Evolutionary conservation across 1,140 invertebrate genomes (phyloP).

Genomic region (Hypothenemus hampei): DNA sequence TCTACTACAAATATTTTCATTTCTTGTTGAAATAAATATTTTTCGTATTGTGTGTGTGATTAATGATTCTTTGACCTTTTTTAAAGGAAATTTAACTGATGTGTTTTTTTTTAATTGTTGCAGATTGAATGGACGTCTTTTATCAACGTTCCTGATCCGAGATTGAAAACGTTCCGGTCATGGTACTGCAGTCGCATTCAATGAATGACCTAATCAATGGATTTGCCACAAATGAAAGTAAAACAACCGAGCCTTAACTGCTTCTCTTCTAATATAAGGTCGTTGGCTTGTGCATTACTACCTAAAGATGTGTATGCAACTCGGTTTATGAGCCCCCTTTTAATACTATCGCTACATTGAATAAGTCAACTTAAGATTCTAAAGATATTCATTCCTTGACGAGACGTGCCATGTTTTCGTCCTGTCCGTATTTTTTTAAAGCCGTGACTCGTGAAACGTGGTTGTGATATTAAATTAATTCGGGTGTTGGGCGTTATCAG

Average conservation of each 20-base stretch:
- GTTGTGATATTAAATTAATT: constrained; percentile 26
- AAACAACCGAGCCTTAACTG: constrained; percentile 26
- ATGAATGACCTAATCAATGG: constrained; percentile 11
- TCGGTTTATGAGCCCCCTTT: constrained; percentile 4
- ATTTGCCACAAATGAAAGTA: constrained; percentile 24
- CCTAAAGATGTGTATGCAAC: constrained; percentile 27
- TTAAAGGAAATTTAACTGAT: no score
- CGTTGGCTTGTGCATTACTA: constrained; percentile 34
- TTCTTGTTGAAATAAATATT: no score
- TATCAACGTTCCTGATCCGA: no score
- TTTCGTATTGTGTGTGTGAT: no score
- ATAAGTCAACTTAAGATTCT: constrained; percentile 16
- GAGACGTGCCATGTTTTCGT: constrained; percentile 6
- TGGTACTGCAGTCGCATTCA: not conserved
- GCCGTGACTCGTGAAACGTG: constrained; percentile 8
- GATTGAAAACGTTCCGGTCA: no score
- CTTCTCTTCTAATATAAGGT: constrained; percentile 31
- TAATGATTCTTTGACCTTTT: no score
- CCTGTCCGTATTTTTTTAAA: constrained; percentile 1
- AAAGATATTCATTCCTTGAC: constrained; percentile 17
- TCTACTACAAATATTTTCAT: no score
- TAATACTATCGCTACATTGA: constrained; percentile 11
- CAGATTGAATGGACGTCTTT: no score
- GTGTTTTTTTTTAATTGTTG: not conserved
- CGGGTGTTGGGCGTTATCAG: not conserved